phyloP scores from a whole-genome alignment of 2,113 vertebrate genomes.

The Phrynocephalus versicolor region DNA sequence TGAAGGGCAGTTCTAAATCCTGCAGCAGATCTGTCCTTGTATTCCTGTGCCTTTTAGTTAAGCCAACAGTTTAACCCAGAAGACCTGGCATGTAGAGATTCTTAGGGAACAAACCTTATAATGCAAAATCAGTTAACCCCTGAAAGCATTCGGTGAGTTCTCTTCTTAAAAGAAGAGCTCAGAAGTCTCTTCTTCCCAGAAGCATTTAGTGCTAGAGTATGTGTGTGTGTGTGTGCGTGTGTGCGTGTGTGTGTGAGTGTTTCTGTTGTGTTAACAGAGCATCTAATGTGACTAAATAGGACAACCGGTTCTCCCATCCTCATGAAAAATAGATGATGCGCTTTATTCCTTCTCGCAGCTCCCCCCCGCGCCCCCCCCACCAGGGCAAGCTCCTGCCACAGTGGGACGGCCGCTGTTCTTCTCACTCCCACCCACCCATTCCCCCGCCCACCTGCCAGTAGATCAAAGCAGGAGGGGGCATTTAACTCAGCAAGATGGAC shows the following conservation, averaged over 20 bases:
- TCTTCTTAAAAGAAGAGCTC: background rate
- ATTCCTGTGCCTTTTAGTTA: background rate
- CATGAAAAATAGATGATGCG: slow-evolving; percentile 75
- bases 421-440: background rate
- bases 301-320: slow-evolving; percentile 72
- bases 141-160: slow-evolving; percentile 1
- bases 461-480: background rate
- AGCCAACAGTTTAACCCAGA: background rate
- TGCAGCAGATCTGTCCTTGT: background rate
- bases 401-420: background rate
- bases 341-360: slow-evolving; percentile 55
- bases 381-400: slow-evolving; percentile 12
- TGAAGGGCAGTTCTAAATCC: background rate
- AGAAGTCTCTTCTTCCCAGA: background rate
- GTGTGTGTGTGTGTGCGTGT: background rate
- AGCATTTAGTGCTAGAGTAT: slow-evolving; percentile 35
- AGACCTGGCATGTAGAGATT: background rate
- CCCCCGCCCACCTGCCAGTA: too few relatives aligned
- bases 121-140: slow-evolving; percentile 56
- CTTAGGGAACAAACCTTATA: slow-evolving; percentile 1
- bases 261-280: slow-evolving; percentile 79
- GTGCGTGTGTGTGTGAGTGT: background rate
- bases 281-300: slow-evolving; percentile 81
- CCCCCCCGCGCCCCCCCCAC: slow-evolving; percentile 48
- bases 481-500: background rate